Percentiles rank a stretch among this genome's conserved stretches.
Conservation (phyloP, 2,113 vertebrate species). For the Trogon melanurus region DNA sequence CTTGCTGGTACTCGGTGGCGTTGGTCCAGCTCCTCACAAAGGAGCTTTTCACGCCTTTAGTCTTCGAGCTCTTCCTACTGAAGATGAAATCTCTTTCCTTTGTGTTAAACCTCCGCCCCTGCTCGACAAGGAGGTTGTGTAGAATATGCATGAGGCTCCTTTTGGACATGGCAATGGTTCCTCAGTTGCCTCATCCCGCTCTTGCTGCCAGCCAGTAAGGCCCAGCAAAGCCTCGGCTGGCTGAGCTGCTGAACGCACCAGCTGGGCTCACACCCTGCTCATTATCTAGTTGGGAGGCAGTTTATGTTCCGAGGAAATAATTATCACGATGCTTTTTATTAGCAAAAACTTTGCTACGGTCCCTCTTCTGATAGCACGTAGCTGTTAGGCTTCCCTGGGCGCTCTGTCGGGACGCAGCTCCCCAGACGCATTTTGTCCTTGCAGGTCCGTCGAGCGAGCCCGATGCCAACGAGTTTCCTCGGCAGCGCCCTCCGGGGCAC, state of each 20-base stretch:
- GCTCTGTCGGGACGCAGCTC: fast-evolving
- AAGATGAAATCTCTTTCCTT: neutral
- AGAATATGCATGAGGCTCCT: neutral
- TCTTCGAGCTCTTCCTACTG: neutral
- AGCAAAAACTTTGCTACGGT: neutral
- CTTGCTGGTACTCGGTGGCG: neutral
- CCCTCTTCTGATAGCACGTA: neutral
- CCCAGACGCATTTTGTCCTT: neutral
- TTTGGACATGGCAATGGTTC: neutral
- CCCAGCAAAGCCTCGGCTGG: neutral
- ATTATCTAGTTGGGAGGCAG: neutral
- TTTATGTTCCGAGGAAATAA: neutral
- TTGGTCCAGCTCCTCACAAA: neutral
- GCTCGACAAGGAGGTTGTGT: fast-evolving
- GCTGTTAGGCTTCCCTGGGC: fast-evolving
- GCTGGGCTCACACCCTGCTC: neutral
- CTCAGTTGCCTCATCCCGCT: neutral
- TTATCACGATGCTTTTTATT: neutral
- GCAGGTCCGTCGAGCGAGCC: neutral
- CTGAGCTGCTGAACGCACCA: neutral
- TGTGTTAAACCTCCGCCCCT: neutral
- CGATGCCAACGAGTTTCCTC: slow-evolving; percentile 85
- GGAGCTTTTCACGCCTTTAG: neutral
- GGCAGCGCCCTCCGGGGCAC: slow-evolving; percentile 90
- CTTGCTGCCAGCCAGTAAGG: too few relatives aligned